Percentiles rank a stretch among this genome's conserved stretches.
Conservation (phyloP, 2,888 invertebrate species). For the Byasa hedistus region DNA sequence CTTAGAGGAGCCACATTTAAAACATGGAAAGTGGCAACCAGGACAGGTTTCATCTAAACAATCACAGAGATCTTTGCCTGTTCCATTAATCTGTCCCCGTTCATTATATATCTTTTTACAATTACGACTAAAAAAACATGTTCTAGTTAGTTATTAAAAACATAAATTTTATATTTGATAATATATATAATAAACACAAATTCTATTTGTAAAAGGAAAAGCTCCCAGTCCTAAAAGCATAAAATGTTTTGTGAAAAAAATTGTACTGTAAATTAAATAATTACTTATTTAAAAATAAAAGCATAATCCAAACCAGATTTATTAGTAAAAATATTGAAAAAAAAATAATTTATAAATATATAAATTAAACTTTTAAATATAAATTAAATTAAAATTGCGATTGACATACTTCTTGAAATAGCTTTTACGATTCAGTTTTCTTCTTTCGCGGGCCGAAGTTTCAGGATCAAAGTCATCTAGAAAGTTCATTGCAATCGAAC, state of each 20-base stretch:
- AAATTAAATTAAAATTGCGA: background rate
- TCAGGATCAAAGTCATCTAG: slow-evolving; percentile 87
- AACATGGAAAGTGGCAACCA: slow-evolving; percentile 92
- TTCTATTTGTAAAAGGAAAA: too few species aligned
- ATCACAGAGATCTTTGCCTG: slow-evolving; percentile 89
- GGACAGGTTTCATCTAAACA: slow-evolving; percentile 87
- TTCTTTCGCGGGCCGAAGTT: slow-evolving; percentile 86
- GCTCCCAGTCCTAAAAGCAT: too few species aligned
- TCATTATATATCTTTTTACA: slow-evolving; percentile 84
- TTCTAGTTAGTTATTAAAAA: background rate
- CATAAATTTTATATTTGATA: too few species aligned
- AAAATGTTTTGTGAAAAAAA: background rate
- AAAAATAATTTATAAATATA: too few species aligned
- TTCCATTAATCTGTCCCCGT: slow-evolving; percentile 81
- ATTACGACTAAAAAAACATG: slow-evolving; percentile 63
- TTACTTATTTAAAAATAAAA: too few species aligned
- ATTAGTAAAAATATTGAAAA: too few species aligned
- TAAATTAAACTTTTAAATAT: too few species aligned
- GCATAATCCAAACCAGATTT: too few species aligned
- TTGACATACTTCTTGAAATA: slow-evolving; percentile 63
- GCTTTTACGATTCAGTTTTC: slow-evolving; percentile 86
- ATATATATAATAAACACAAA: too few species aligned
- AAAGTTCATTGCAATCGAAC: slow-evolving; percentile 52
- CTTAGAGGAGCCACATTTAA: slow-evolving; percentile 85
- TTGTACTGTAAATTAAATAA: background rate